Evolutionary conservation across 1,140 invertebrate species (phyloP).

Genomic region (Nasonia giraulti): DNA sequence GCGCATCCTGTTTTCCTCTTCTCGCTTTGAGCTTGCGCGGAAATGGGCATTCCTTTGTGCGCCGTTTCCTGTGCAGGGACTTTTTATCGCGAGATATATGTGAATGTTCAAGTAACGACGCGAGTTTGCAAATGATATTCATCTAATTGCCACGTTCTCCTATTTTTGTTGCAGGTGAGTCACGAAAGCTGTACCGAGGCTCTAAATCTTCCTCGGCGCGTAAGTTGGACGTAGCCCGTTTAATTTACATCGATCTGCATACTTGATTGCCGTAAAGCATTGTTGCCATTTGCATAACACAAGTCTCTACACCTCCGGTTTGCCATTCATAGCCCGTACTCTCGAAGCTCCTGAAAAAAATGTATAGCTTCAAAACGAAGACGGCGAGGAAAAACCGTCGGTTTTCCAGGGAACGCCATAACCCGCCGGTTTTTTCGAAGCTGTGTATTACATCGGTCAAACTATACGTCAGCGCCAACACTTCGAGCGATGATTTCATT

Average conservation of each 20-base stretch:
- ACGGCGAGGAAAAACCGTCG: not conserved
- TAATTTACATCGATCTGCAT: not conserved
- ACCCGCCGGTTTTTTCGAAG: not conserved
- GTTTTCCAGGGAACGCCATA: not conserved
- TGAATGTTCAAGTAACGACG: not conserved
- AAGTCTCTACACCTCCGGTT: not conserved
- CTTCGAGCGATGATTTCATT: not conserved
- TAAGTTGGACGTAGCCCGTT: slow-evolving; percentile 2
- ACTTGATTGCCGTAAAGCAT: slow-evolving; percentile 3
- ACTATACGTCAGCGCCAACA: not conserved
- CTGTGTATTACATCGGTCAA: not conserved
- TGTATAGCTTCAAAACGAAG: not conserved
- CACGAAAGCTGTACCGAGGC: not conserved
- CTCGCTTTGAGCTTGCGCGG: not conserved
- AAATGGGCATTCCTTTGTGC: not conserved
- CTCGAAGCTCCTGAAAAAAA: not conserved
- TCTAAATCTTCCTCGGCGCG: not conserved
- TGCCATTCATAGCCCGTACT: not conserved
- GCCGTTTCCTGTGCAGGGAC: too few species aligned
- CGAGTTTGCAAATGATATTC: not conserved
- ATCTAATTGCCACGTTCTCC: not conserved
- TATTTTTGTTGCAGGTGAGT: slow-evolving; percentile 44
- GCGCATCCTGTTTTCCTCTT: not conserved
- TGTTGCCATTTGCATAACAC: slow-evolving; percentile 3
- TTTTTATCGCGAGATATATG: too few species aligned